phyloP scores from a whole-genome alignment of 2,113 vertebrate genomes.

The Heterocephalus glaber region DNA sequence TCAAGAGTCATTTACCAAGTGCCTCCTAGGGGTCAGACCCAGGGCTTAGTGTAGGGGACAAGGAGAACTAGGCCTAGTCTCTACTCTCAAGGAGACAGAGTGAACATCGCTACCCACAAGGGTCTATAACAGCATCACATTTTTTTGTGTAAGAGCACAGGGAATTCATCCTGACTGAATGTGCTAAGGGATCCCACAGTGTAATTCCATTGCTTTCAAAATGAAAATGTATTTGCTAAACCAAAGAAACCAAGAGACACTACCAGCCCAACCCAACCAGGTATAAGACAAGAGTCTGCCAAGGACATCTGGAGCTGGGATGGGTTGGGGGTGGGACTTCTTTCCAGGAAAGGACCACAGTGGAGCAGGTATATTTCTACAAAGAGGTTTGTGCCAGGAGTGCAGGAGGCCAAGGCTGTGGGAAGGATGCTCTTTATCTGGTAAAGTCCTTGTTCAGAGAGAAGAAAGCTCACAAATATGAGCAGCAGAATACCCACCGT shows the following conservation, averaged over 20 bases:
- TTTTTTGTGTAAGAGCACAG: background rate
- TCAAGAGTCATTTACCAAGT: background rate
- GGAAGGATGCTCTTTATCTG: background rate
- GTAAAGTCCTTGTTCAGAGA: background rate
- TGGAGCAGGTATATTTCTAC: background rate
- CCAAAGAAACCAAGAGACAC: background rate
- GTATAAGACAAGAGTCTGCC: background rate
- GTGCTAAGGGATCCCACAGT: background rate
- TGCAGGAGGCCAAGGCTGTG: background rate
- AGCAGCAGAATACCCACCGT: background rate
- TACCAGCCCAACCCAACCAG: background rate
- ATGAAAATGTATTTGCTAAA: background rate
- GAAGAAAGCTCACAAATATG: background rate
- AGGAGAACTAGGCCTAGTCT: background rate
- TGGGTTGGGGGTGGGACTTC: background rate
- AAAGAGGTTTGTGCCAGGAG: background rate
- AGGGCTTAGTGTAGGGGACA: background rate
- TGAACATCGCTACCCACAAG: background rate
- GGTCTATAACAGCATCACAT: background rate
- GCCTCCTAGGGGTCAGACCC: background rate
- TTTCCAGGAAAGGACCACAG: background rate
- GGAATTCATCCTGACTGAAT: background rate
- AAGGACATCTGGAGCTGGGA: background rate
- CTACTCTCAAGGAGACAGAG: background rate
- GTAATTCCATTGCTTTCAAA: background rate